Conservation (phyloP, 35 echinoderm and acorn worm genomes). For the Holothuria glaberrima region DNA sequence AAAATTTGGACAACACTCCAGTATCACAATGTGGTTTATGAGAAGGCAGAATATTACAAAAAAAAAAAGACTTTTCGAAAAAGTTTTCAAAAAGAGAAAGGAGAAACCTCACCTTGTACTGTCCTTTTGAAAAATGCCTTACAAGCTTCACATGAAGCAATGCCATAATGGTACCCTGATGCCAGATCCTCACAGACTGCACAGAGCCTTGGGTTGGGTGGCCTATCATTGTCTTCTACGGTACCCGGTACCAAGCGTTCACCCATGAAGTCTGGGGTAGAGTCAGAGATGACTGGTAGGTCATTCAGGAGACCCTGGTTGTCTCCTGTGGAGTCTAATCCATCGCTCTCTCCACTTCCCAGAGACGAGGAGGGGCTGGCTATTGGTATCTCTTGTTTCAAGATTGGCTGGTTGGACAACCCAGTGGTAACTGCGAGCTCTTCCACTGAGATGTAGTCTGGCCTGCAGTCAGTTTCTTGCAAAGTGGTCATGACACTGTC, state of each 20-base stretch:
- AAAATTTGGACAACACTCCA: no score
- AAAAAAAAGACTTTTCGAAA: no score
- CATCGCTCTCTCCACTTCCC: constrained; percentile 6
- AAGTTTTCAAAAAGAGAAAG: no score
- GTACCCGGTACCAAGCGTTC: not conserved
- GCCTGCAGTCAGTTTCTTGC: constrained; percentile 34
- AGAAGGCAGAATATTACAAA: no score
- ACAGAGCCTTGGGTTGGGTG: constrained; percentile 67
- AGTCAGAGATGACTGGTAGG: constrained; percentile 10
- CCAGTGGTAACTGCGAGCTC: not conserved
- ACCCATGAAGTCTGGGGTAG: constrained; percentile 48
- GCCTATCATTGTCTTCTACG: constrained; percentile 26
- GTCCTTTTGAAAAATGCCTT: constrained; percentile 98
- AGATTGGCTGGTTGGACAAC: not conserved
- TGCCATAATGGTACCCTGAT: constrained; percentile 94
- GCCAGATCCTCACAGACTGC: constrained; percentile 87
- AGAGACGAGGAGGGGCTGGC: constrained; percentile 12
- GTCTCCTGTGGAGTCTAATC: not conserved
- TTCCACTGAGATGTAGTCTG: constrained; percentile 3
- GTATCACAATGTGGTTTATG: no score
- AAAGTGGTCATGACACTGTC: constrained; percentile 34
- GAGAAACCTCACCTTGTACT: constrained; percentile 69
- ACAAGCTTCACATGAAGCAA: constrained; percentile 92
- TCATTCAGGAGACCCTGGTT: not conserved
- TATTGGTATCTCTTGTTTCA: constrained; percentile 36